Percentiles rank a stretch among this genome's conserved stretches.
phyloP scores from a whole-genome alignment of 1,140 invertebrate genomes.

The Popillia japonica region DNA sequence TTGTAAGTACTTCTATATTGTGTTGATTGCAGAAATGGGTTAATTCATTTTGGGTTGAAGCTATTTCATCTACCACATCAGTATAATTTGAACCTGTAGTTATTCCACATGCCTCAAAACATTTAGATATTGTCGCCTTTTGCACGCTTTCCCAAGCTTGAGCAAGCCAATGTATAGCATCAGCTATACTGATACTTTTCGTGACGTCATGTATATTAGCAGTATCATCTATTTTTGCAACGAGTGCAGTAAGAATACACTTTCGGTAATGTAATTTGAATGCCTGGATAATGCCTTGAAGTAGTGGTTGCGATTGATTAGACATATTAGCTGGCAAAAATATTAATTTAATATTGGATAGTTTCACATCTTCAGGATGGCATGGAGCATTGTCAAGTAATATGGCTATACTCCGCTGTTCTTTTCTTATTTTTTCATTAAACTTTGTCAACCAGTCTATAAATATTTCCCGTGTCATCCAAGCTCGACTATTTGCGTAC shows the following conservation, averaged over 20 bases:
- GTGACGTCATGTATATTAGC: not conserved
- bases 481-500: not conserved
- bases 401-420: not conserved
- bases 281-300: not conserved
- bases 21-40: not conserved
- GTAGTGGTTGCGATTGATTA: not conserved
- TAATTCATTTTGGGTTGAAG: not conserved
- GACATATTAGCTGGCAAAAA: not conserved
- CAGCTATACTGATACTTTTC: not conserved
- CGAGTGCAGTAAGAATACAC: not conserved
- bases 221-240: not conserved
- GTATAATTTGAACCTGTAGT: not conserved
- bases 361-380: not conserved
- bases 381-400: not conserved
- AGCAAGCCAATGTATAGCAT: not conserved
- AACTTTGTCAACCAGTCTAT: not conserved
- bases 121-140: not conserved
- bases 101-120: not conserved
- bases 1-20: not conserved
- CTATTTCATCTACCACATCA: not conserved
- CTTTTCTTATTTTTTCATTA: not conserved
- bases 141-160: not conserved
- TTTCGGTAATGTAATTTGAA: not conserved
- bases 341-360: not conserved
- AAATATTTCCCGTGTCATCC: not conserved